Evolutionary conservation across 2,113 vertebrate genomes (phyloP).

Genomic region (Nipponia nippon): DNA sequence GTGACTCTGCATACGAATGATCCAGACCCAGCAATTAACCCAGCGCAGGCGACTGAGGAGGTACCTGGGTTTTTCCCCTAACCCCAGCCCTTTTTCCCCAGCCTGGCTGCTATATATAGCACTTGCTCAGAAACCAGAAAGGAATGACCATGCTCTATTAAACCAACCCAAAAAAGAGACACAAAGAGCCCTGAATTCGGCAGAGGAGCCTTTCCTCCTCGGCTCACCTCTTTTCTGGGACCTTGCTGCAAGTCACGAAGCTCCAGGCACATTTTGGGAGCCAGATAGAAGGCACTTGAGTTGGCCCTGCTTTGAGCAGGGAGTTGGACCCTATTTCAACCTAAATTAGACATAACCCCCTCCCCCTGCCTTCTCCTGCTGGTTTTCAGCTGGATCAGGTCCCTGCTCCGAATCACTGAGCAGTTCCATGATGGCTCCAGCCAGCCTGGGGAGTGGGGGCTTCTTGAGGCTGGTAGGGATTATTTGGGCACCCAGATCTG

Average conservation of each 20-base stretch:
- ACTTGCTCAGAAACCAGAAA: not conserved
- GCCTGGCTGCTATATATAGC: not conserved
- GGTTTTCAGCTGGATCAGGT: not conserved
- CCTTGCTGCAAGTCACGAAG: not conserved
- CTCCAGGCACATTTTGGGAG: not conserved
- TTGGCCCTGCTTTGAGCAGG: not conserved
- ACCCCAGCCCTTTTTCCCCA: not conserved
- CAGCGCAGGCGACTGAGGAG: not conserved
- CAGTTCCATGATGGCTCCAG: not conserved
- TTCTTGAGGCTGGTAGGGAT: not conserved
- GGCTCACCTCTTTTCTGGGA: not conserved
- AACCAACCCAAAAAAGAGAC: not conserved
- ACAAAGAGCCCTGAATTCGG: not conserved
- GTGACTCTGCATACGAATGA: conserved; percentile 33
- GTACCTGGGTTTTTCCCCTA: not conserved
- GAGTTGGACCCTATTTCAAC: not conserved
- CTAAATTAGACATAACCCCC: not conserved
- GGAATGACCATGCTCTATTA: not conserved
- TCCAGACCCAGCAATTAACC: not conserved
- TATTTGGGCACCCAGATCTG: not conserved
- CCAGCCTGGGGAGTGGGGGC: not conserved
- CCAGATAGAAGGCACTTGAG: not conserved
- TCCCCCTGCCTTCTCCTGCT: not conserved
- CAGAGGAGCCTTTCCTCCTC: not conserved
- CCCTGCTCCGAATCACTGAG: not conserved